A percentile compares a stretch with the other conserved stretches of the same genome.
These are phyloP conservation scores for Chelonoidis abingdonii DNA, from an alignment of 2,113 vertebrate species.

Conservation along the genomic window DNA sequence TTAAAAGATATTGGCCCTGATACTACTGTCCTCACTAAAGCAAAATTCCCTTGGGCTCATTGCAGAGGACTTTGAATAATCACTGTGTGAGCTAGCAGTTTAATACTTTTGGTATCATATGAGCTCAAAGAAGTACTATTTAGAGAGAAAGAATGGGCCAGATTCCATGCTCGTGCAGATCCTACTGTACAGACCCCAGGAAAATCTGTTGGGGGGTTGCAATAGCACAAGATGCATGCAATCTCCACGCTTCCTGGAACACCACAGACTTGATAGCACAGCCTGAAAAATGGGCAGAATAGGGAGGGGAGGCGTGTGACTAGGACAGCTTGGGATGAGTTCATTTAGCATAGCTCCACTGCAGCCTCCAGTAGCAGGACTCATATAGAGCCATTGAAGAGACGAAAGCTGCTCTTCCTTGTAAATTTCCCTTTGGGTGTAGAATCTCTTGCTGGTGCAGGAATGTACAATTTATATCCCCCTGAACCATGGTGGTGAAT, in stretches of 20 bases:
- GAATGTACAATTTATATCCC: slow-evolving; percentile 27
- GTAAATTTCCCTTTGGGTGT: neutral
- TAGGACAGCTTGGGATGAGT: neutral
- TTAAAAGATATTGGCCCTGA: slow-evolving; percentile 9
- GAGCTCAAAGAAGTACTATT: neutral
- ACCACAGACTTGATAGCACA: neutral
- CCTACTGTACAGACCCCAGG: neutral
- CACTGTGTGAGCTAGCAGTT: neutral
- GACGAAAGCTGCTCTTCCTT: neutral
- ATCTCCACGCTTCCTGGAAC: neutral
- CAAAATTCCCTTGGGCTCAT: neutral
- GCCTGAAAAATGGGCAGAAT: neutral
- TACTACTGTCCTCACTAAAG: slow-evolving; percentile 5
- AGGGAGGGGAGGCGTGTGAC: neutral
- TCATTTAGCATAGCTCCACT: neutral
- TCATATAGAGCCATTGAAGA: slow-evolving; percentile 2
- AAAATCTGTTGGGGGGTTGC: neutral
- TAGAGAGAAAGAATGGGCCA: neutral
- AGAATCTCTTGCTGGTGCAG: neutral
- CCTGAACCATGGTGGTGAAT: neutral
- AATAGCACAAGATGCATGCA: neutral
- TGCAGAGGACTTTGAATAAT: neutral
- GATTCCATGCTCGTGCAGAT: neutral
- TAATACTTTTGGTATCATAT: neutral
- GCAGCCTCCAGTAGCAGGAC: neutral